Percentiles rank a stretch among this genome's conserved stretches.
These are phyloP conservation scores for Pinctada fucata DNA, from an alignment of 2,888 invertebrate species.

Conservation along the genomic window DNA sequence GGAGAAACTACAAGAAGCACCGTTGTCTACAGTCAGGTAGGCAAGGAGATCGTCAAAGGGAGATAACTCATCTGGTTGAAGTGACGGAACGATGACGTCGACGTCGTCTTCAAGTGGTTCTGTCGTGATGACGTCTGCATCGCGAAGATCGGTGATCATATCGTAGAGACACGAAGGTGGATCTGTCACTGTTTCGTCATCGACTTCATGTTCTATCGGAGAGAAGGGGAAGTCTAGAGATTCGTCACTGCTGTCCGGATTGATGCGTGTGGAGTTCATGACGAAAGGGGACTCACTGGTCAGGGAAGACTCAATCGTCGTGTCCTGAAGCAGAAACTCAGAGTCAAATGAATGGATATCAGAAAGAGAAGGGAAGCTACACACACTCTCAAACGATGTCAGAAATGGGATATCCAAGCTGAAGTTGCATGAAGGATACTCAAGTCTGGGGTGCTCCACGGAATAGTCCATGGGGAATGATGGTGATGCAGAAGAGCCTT, in stretches of 20 bases:
- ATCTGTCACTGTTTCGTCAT: not conserved
- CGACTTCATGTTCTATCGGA: not conserved
- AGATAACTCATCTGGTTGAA: not conserved
- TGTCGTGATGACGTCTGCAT: not conserved
- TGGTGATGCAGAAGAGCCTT: not conserved
- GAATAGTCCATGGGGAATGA: not conserved
- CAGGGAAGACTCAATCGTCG: too few relatives aligned
- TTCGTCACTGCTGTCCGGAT: not conserved
- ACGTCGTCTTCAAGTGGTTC: not conserved
- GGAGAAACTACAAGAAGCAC: not conserved
- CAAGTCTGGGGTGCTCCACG: not conserved
- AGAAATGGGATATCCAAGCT: too few relatives aligned
- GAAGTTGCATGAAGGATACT: not conserved
- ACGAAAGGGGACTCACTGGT: not conserved
- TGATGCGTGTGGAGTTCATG: not conserved
- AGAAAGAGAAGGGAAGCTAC: too few relatives aligned
- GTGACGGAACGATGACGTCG: not conserved
- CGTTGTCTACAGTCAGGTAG: not conserved
- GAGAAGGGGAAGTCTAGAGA: not conserved
- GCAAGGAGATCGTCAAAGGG: not conserved
- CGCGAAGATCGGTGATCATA: not conserved
- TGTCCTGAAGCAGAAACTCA: too few relatives aligned
- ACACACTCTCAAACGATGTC: too few relatives aligned
- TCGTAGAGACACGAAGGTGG: not conserved
- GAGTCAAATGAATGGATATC: too few relatives aligned